phyloP scores from a whole-genome alignment of 2,888 invertebrate species.

The Trachelus troglodyta region DNA sequence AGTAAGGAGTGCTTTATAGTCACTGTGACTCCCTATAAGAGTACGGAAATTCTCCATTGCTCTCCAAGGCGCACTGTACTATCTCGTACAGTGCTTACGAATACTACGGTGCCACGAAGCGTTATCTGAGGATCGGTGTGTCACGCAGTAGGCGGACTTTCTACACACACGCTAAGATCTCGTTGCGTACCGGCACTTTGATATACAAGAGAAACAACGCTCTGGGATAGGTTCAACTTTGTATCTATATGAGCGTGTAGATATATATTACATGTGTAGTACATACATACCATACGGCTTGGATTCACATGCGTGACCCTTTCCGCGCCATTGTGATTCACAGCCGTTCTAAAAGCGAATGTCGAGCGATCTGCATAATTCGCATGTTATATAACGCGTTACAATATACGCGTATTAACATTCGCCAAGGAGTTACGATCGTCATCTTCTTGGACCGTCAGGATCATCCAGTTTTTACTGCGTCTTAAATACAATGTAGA shows the following conservation, averaged over 20 bases:
- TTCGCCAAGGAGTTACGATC: not conserved
- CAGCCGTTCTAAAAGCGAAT: conserved; percentile 52
- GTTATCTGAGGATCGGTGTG: conserved; percentile 23
- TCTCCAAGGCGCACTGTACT: not conserved
- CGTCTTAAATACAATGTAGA: not conserved
- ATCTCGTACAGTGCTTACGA: not conserved
- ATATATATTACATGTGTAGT: conserved; percentile 7
- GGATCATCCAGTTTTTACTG: not conserved
- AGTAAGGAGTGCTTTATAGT: not conserved
- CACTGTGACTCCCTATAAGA: not conserved
- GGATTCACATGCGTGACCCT: conserved; percentile 43
- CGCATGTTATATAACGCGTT: conserved; percentile 46
- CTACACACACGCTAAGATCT: conserved; percentile 35
- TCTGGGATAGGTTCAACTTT: conserved; percentile 16
- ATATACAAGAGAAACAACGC: conserved; percentile 5
- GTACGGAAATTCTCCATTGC: not conserved
- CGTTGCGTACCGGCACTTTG: conserved; percentile 16
- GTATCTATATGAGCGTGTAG: not conserved
- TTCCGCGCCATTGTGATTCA: conserved; percentile 33
- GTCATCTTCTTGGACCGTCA: not conserved
- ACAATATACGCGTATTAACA: not conserved
- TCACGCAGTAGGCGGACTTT: conserved; percentile 56
- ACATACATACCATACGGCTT: conserved; percentile 15
- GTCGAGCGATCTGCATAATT: conserved; percentile 56
- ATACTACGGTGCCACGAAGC: not conserved